Evolutionary conservation across 2,797 vertebrate genomes (phyloP), one percentile per base, ranked within the genome.

Genomic region (Astyanax mexicanus): DNA sequence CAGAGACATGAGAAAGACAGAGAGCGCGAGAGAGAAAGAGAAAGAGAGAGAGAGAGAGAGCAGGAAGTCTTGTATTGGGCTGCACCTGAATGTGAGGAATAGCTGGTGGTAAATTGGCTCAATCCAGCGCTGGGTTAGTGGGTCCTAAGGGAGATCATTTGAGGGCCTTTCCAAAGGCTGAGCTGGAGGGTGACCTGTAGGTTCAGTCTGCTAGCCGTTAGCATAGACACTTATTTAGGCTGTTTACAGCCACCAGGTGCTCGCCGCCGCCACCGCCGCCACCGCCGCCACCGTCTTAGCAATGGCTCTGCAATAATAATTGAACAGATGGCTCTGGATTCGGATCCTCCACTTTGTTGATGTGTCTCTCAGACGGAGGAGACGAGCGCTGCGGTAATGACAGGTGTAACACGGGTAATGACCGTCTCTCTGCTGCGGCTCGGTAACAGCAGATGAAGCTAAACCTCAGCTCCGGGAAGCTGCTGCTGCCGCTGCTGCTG

Each of bases 111-210:
- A 83, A 84, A 84, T 84, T 82, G 81, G 77, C 79, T 76, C 82
- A 84, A 84, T 86, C 72, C 79, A 71, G 79, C 27, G 62, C 71
- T 79, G 76, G 78, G 76, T 78, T 80, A 70, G 75, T n/a, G 67
- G 74, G 76, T 81, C 81, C 82, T 79, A 65, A 72, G 83, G 81
- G 81, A 86, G 65, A 81, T 83, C 77, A 83, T 83, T 85, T 84
- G 76, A 81, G 77, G 77, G 68, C 72, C 74, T 81, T 82, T 77
- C 74, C 71, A 81, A 81, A 81, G 79, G 74, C 65, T 77, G 75
- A 83, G 80, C 84, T 83, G 81, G 71, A 80, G 84, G 81, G 84
- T 58, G 81, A 77, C 84, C 84, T 83, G 84, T 69, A 81, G 84
- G 79, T 85, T 78, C 38, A 78, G 65, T 71, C 81, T 75, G 80